These are phyloP conservation scores for Meleagris gallopavo DNA, from an alignment of 2,113 vertebrate species.

Conservation along the genomic window DNA sequence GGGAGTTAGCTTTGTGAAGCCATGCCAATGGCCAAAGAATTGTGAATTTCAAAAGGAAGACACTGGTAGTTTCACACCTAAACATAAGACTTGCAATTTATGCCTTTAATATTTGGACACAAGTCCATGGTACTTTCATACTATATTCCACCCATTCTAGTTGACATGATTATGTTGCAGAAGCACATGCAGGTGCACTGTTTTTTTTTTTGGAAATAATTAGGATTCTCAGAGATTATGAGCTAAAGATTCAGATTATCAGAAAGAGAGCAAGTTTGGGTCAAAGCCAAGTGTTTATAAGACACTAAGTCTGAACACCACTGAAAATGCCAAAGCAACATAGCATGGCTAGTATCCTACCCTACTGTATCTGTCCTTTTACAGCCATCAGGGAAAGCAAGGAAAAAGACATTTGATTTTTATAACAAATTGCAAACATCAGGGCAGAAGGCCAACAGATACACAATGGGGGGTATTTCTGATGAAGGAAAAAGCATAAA, in stretches of 20 bases:
- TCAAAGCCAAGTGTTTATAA: not conserved
- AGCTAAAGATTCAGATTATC: not conserved
- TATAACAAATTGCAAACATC: not conserved
- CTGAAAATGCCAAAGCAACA: not conserved
- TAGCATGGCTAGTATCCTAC: not conserved
- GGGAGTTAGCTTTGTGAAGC: not conserved
- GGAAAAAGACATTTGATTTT: not conserved
- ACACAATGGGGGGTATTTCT: not conserved
- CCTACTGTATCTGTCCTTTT: not conserved
- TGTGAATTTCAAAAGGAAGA: not conserved
- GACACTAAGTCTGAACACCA: not conserved
- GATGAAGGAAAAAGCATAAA: not conserved
- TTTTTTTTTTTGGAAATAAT: not conserved
- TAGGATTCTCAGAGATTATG: not conserved
- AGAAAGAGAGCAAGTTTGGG: not conserved
- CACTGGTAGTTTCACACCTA: not conserved
- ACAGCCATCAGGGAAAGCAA: not conserved
- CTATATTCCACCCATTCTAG: not conserved
- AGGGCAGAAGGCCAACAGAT: not conserved
- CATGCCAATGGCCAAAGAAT: not conserved
- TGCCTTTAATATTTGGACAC: not conserved
- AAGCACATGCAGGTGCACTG: not conserved
- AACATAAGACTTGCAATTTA: not conserved
- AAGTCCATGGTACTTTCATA: not conserved
- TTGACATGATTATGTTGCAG: not conserved